Evolutionary conservation across 2,888 invertebrate species (phyloP).

Genomic region (Plagodis dolabraria): DNA sequence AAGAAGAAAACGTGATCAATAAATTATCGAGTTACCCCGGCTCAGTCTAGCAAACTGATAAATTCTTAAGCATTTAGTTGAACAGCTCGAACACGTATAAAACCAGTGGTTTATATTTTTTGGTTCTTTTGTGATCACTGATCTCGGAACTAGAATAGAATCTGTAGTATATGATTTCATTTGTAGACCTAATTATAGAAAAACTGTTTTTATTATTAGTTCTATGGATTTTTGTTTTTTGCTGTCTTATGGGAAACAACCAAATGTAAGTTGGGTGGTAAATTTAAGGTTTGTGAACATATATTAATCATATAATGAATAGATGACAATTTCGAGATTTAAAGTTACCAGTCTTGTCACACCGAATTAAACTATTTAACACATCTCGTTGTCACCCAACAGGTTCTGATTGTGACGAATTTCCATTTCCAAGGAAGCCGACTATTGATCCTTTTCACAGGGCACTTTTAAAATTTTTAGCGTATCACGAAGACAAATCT

Average conservation of each 20-base stretch:
- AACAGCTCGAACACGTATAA: conserved; percentile 7
- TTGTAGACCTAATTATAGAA: neutral
- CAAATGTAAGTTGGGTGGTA: conserved; percentile 5
- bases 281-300: conserved; percentile 15
- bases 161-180: neutral
- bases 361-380: conserved; percentile 63
- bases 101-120: conserved; percentile 5
- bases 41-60: conserved; percentile 29
- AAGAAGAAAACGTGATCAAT: conserved; percentile 40
- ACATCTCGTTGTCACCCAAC: conserved; percentile 57
- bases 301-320: conserved; percentile 58
- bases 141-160: conserved; percentile 2
- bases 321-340: conserved; percentile 54
- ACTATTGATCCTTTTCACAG: conserved; percentile 51
- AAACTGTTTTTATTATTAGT: conserved; percentile 4
- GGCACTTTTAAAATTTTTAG: conserved; percentile 71
- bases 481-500: conserved; percentile 82
- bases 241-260: neutral
- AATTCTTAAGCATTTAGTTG: conserved; percentile 14
- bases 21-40: conserved; percentile 31
- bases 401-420: conserved; percentile 66
- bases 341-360: conserved; percentile 70
- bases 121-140: neutral
- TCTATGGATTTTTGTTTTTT: neutral
- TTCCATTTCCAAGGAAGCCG: conserved; percentile 77